These are phyloP conservation scores for Cosmorhoe ocellata DNA, from an alignment of 2,888 invertebrate species.

Conservation along the genomic window DNA sequence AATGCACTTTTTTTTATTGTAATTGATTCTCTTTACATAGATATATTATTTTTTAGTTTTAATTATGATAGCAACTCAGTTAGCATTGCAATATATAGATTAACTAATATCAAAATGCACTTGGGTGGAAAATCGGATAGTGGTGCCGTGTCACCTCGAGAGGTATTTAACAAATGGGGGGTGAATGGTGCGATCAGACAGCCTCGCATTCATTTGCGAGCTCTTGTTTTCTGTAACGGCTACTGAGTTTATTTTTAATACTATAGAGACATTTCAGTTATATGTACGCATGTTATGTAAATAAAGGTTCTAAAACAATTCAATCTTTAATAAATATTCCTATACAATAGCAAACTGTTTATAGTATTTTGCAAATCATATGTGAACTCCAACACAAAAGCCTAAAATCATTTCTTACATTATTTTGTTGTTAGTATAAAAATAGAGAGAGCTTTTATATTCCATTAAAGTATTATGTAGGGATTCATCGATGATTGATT, in stretches of 20 bases:
- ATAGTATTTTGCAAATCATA: constrained; percentile 37
- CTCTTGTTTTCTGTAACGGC: constrained; percentile 45
- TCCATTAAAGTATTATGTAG: constrained; percentile 48
- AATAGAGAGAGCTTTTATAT: constrained; percentile 50
- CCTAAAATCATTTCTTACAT: constrained; percentile 31
- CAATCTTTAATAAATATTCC: constrained; percentile 54
- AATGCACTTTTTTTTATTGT: constrained; percentile 33
- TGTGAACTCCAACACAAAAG: constrained; percentile 30
- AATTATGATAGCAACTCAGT: constrained; percentile 60
- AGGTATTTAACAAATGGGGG: constrained; percentile 9
- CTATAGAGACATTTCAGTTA: constrained; percentile 68
- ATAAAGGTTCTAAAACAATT: constrained; percentile 67
- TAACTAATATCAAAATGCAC: constrained; percentile 47
- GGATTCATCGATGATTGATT: constrained; percentile 47
- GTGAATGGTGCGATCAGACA: constrained; percentile 29
- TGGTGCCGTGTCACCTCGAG: constrained; percentile 1
- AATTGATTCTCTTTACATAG: constrained; percentile 46
- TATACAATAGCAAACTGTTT: constrained; percentile 33
- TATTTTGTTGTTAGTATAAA: constrained; percentile 27
- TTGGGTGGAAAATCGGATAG: background rate
- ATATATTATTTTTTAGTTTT: constrained; percentile 66
- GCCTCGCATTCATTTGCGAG: constrained; percentile 31
- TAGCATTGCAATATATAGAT: constrained; percentile 47
- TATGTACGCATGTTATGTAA: constrained; percentile 73
- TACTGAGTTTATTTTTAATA: constrained; percentile 62